Conservation (phyloP, 2,888 invertebrate species). For the Chorisops tibialis region DNA sequence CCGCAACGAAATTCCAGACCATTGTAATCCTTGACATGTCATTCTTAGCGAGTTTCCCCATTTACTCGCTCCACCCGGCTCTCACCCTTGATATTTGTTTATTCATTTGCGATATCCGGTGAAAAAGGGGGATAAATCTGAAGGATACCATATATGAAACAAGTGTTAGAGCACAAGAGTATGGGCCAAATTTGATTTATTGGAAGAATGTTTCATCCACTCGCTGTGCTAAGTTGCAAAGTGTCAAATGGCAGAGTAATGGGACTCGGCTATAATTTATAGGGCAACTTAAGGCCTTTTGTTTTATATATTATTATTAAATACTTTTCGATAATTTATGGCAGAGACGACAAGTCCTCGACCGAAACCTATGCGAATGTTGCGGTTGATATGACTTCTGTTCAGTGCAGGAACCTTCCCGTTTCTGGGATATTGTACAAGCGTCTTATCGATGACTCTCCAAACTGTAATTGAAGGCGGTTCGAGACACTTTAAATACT, state of each 20-base stretch:
- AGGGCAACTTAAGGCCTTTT: conserved; percentile 22
- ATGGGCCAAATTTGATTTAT: conserved; percentile 23
- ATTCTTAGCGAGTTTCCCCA: background rate
- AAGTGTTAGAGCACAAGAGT: background rate
- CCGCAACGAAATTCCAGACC: conserved; percentile 13
- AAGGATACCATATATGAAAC: background rate
- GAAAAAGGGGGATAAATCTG: conserved; percentile 8
- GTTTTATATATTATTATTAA: conserved; percentile 29
- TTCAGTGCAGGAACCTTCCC: background rate
- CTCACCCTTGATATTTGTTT: background rate
- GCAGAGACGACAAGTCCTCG: background rate
- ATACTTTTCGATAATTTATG: conserved; percentile 30
- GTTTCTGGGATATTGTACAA: too few relatives aligned
- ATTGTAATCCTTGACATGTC: conserved; percentile 13
- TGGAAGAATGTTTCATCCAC: conserved; percentile 21
- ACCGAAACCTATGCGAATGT: background rate
- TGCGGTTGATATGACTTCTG: conserved; percentile 1
- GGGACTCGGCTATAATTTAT: conserved; percentile 25
- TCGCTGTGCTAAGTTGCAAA: conserved; percentile 9
- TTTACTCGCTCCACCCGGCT: background rate
- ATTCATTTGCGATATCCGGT: conserved; percentile 12
- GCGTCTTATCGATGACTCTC: too few relatives aligned
- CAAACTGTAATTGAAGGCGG: too few relatives aligned
- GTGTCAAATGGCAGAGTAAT: conserved; percentile 28
- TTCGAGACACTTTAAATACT: too few relatives aligned